Base-by-base conservation (phyloP, 2,888 invertebrate species). In the Orthosia gracilis region DNA sequence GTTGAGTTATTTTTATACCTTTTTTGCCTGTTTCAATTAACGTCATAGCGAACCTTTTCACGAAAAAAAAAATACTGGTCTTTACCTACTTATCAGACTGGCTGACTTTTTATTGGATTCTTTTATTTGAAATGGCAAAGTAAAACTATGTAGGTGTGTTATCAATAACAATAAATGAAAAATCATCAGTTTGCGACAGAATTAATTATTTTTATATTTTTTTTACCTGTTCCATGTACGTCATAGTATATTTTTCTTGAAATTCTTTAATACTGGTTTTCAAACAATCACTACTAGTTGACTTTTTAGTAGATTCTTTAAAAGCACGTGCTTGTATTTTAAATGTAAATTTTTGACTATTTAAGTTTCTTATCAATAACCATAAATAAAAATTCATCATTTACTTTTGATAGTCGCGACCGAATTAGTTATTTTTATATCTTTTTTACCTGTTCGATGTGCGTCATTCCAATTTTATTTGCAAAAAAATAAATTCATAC, bases 221-320 rank as follows among this genome's bases (percentile, higher is more conserved):
- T n/a, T n/a, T n/a, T n/a, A 17, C 15, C 15, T 52, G 21, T 26
- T 52, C 23, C 23, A 67, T 58, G 21, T 50, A n/a, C 78, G 69
- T 78, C 66, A 73, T 23, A 23, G 21, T 18, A 62, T 2, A 55
- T 61, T 73, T 58, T 55, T 40, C 2, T 15, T 21, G 26, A 62
- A 62, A 31, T 57, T 7, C 0, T 31, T 31, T 23, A 59, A 52
- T 23, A 54, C 54, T 62, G 49, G 73, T 58, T 17, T 18, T 47
- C 47, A 23, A 40, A 21, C 21, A 17, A 73, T 78, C 70, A 70
- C 23, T 79, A 74, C 64, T 57, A 18, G 74, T 21, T 64, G 63
- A 26, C 47, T 79, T 69, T 63, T 66, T 45, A 49, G 40, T 26
- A 1, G 23, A 13, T 59, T 49, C 1, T 9, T 7, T 15, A 31